phyloP scores from a whole-genome alignment of 92 coral and sea anemone species.

The Epizoanthus ramosus region DNA sequence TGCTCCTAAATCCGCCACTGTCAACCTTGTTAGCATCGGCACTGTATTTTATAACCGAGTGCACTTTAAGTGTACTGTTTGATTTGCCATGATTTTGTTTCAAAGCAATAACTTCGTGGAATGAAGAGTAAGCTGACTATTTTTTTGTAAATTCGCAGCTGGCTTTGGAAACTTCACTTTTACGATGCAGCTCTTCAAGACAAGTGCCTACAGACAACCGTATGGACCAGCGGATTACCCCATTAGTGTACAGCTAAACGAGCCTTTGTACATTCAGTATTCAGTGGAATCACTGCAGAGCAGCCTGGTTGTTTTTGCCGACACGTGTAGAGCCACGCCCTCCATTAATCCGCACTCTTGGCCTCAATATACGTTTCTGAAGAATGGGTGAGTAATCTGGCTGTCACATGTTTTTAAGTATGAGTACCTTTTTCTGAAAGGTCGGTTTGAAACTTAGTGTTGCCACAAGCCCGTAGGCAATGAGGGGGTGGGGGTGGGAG shows the following conservation, averaged over 20 bases:
- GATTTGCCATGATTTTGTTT: too few relatives aligned
- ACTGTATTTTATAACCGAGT: too few relatives aligned
- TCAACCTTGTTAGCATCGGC: too few relatives aligned
- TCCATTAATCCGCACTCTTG: conserved; percentile 38
- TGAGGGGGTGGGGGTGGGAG: too few relatives aligned
- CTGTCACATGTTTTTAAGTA: neutral
- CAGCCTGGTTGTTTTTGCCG: conserved; percentile 50
- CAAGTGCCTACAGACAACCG: conserved; percentile 29
- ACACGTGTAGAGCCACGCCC: conserved; percentile 55
- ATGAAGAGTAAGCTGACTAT: too few relatives aligned
- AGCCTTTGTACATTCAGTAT: conserved; percentile 43
- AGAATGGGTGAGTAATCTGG: conserved; percentile 43
- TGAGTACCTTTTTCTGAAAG: too few relatives aligned
- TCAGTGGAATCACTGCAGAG: conserved; percentile 45
- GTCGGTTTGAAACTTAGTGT: too few relatives aligned
- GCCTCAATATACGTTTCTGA: conserved; percentile 54
- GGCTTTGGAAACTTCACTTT: conserved; percentile 60
- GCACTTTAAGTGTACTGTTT: too few relatives aligned
- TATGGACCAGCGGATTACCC: conserved; percentile 44
- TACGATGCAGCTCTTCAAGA: conserved; percentile 47
- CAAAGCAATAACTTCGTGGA: too few relatives aligned
- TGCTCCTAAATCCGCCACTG: too few relatives aligned
- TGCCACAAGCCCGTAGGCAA: too few relatives aligned
- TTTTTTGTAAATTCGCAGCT: conserved; percentile 22
- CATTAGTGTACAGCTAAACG: conserved; percentile 39